Conservation (phyloP, 2,113 vertebrate genomes). For the Micronycteris hirsuta region DNA sequence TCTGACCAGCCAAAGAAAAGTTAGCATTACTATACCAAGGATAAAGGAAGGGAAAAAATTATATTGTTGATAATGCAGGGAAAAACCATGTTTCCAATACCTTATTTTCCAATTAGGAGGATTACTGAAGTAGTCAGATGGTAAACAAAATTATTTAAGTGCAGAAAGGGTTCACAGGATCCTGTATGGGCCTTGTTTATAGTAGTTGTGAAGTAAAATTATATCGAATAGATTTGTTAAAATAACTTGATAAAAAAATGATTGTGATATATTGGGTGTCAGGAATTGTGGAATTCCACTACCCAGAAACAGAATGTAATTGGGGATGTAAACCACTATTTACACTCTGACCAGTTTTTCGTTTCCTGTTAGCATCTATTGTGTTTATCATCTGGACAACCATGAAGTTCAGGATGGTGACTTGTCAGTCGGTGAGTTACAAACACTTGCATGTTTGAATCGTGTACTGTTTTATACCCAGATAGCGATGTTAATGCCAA, state of each 20-base stretch:
- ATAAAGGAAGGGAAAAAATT: conserved; percentile 2
- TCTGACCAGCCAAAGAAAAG: conserved; percentile 18
- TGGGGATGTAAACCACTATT: neutral
- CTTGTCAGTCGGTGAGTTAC: conserved; percentile 93
- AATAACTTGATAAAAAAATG: conserved; percentile 26
- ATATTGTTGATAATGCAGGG: neutral
- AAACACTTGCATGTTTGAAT: neutral
- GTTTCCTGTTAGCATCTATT: conserved; percentile 89
- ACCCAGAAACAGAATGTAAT: neutral
- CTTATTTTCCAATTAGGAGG: neutral
- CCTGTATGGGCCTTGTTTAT: neutral
- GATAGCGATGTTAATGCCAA: neutral
- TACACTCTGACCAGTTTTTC: conserved; percentile 58
- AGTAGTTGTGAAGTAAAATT: conserved; percentile 11
- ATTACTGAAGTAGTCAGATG: conserved; percentile 22
- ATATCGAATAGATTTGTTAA: conserved; percentile 20
- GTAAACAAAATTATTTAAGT: conserved; percentile 22
- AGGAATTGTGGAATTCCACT: neutral
- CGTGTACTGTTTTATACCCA: neutral
- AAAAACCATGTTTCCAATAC: neutral
- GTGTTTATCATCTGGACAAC: conserved; percentile 97
- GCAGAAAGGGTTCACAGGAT: neutral
- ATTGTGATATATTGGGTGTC: neutral
- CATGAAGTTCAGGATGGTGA: conserved; percentile 95
- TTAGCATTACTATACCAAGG: neutral